phyloP scores from a whole-genome alignment of 2,888 invertebrate species.

The Cenopis cana region DNA sequence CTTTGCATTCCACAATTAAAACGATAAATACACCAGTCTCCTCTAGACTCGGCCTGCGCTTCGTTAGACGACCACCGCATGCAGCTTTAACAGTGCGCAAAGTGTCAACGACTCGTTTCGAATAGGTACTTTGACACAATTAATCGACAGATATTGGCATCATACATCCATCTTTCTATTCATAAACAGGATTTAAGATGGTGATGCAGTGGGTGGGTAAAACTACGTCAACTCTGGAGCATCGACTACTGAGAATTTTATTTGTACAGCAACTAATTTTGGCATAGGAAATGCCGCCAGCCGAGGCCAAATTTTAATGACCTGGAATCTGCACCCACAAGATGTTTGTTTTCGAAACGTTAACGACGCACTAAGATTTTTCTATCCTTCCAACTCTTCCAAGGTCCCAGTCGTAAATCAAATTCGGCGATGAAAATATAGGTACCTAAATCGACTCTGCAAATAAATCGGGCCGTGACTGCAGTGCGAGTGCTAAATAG shows the following conservation, averaged over 20 bases:
- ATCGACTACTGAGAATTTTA: constrained; percentile 45
- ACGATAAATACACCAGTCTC: constrained; percentile 56
- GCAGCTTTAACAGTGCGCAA: constrained; percentile 41
- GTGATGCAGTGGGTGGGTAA: constrained; percentile 31
- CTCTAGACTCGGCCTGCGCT: constrained; percentile 47
- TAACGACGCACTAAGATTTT: constrained; percentile 49
- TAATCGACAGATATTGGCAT: constrained; percentile 35
- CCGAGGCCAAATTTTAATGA: constrained; percentile 58
- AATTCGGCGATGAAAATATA: constrained; percentile 26
- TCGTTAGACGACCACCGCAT: constrained; percentile 21
- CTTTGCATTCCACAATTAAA: constrained; percentile 66
- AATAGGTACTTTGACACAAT: constrained; percentile 17
- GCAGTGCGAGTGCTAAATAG: constrained; percentile 10
- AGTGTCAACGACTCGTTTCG: constrained; percentile 40
- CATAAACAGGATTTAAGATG: constrained; percentile 33
- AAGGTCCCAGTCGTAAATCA: constrained; percentile 46
- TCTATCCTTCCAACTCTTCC: constrained; percentile 44
- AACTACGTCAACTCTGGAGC: constrained; percentile 36
- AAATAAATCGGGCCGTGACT: constrained; percentile 15
- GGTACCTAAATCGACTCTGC: neutral
- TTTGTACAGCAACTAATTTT: constrained; percentile 49
- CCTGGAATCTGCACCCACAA: constrained; percentile 51
- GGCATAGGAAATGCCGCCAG: constrained; percentile 62
- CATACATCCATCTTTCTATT: constrained; percentile 26
- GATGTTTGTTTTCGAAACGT: constrained; percentile 50